phyloP scores from a whole-genome alignment of 2,113 vertebrate genomes.

The Ameiurus melas region DNA sequence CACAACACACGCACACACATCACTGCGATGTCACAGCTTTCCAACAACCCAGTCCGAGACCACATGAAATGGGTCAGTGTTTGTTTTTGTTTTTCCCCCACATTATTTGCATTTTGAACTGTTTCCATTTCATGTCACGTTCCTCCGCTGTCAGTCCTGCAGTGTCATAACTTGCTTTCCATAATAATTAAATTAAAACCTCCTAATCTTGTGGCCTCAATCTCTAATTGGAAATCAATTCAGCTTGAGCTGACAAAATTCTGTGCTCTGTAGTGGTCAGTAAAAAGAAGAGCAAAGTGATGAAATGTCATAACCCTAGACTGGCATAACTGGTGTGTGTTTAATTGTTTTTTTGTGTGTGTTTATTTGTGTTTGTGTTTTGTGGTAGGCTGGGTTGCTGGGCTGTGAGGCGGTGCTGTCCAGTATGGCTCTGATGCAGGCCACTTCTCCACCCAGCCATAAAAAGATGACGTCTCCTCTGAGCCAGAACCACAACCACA shows the following conservation, averaged over 20 bases:
- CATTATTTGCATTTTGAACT: constrained; percentile 47
- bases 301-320: neutral
- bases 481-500: constrained; percentile 69
- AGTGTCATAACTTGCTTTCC: constrained; percentile 17
- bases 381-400: constrained; percentile 75
- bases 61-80: constrained; percentile 83
- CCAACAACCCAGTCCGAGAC: constrained; percentile 76
- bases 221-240: neutral
- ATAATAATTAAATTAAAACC: neutral
- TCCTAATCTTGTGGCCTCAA: neutral
- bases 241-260: neutral
- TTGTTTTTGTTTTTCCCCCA: constrained; percentile 46
- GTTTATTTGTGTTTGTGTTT: constrained; percentile 39
- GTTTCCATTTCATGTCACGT: constrained; percentile 29
- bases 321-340: neutral
- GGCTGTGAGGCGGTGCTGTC: constrained; percentile 79
- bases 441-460: constrained; percentile 74
- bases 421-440: constrained; percentile 81
- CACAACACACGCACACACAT: constrained; percentile 71
- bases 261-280: neutral
- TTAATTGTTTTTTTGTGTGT: constrained; percentile 39
- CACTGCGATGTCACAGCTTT: constrained; percentile 76
- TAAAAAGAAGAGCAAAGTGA: neutral
- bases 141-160: constrained; percentile 10
- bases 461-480: constrained; percentile 75